These are phyloP conservation scores for Sialis fuliginosa DNA, from an alignment of 2,888 invertebrate species.

Conservation along the genomic window DNA sequence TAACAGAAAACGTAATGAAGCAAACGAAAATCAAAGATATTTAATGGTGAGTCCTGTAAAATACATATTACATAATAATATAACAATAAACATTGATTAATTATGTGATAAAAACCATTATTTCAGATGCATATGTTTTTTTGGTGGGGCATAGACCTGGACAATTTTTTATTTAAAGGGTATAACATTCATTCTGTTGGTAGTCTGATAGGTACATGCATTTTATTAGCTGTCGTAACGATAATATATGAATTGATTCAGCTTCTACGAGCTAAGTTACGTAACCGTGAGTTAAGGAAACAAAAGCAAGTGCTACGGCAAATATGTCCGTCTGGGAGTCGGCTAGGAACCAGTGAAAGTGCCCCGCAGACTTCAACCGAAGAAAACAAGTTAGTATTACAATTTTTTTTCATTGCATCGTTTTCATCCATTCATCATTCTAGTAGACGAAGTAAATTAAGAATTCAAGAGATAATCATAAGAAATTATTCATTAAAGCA, in stretches of 20 bases:
- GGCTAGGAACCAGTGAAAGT: conserved; percentile 10
- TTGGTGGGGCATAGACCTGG: conserved; percentile 45
- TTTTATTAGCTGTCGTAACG: conserved; percentile 36
- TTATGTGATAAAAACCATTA: no score
- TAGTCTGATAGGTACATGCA: conserved; percentile 38
- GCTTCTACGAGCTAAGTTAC: conserved; percentile 27
- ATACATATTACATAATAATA: no score
- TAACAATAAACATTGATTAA: no score
- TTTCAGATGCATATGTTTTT: conserved; percentile 42
- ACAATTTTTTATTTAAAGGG: conserved; percentile 44
- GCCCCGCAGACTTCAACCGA: neutral
- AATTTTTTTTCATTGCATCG: no score
- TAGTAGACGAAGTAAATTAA: no score
- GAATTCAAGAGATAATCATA: neutral
- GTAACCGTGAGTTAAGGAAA: conserved; percentile 21
- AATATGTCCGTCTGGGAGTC: conserved; percentile 25
- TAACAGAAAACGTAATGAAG: no score
- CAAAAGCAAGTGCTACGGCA: conserved; percentile 20
- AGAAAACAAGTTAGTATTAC: no score
- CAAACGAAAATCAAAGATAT: no score
- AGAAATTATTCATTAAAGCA: neutral
- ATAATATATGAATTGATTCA: conserved; percentile 41
- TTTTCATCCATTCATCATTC: no score
- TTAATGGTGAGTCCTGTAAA: no score
- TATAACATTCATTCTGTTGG: conserved; percentile 32